Evolutionary conservation across 1,140 invertebrate species (phyloP), one percentile per base, ranked within the genome.

Genomic region (Magallana angulata): DNA sequence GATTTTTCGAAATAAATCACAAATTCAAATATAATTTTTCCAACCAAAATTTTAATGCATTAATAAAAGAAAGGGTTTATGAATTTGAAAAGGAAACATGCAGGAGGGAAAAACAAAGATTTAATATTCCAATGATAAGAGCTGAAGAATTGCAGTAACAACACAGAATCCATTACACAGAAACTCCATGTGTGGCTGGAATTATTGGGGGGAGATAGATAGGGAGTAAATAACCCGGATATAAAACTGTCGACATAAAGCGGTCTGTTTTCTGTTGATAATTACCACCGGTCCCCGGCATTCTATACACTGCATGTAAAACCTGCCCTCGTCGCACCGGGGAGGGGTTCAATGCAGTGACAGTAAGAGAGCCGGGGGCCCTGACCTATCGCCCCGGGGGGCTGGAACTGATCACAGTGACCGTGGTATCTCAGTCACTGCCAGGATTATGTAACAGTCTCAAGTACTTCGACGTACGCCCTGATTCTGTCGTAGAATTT

Each of bases 171-270:
- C 36, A 48, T 48, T 48, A 48, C 36, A 48, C 36, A 7, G 68
- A 12, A 30, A 76, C 68, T 30, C 36, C 68, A 18, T 76, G 68
- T 30, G 68, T 76, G 68, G 68, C 24, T 36, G 24, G 6, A 12
- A 48, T 48, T 48, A 76, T 76, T 12, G 24, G 24, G 24, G 24
- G 30, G 68, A 76, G 30, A 76, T 36, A 76, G 68, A 76, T 30
- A 76, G 11, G 68, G 68, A 36, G 68, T 76, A 76, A 76, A 76
- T 76, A 76, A 76, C 24, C 68, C 24, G 18, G 9, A 24, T 30
- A 76, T 76, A 76, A 76, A 76, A 18, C 68, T 76, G 68, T 76
- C 68, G 68, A 12, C 68, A 76, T 76, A 76, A 76, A 76, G 11
- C 68, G 18, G 24, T 24, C 68, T 9, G 18, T 76, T 30, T 76